Percentiles rank a stretch among this genome's conserved stretches.
Conservation (phyloP, 2,888 invertebrate genomes). For the Ophion ellenae region DNA sequence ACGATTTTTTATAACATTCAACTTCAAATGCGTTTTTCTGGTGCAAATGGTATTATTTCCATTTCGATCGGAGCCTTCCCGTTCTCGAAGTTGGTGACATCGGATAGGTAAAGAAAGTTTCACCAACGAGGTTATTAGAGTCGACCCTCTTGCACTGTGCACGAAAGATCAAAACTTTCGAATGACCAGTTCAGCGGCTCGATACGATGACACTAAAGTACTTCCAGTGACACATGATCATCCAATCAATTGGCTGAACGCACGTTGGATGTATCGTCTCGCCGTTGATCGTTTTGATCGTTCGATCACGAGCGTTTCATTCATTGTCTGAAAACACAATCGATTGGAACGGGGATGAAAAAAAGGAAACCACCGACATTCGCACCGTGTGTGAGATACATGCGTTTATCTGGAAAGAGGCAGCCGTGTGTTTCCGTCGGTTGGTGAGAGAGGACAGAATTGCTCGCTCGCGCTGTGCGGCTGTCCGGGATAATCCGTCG, state of each 20-base stretch:
- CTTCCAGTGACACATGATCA: background rate
- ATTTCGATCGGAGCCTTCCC: too few relatives aligned
- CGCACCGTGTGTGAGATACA: conserved; percentile 58
- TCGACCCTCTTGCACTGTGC: too few relatives aligned
- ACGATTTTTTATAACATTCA: too few relatives aligned
- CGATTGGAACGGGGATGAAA: background rate
- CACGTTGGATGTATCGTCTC: background rate
- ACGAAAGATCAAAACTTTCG: too few relatives aligned
- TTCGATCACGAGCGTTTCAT: background rate
- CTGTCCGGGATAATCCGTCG: conserved; percentile 86
- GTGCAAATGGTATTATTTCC: too few relatives aligned
- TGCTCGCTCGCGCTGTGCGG: conserved; percentile 75
- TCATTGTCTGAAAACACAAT: conserved; percentile 6
- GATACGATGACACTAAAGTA: background rate
- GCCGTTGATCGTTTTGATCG: background rate
- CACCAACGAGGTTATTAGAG: too few relatives aligned
- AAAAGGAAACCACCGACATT: conserved; percentile 6
- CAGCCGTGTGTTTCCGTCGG: conserved; percentile 82
- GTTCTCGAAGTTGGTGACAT: too few relatives aligned
- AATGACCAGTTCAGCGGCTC: background rate
- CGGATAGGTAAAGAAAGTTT: too few relatives aligned
- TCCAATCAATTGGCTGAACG: background rate
- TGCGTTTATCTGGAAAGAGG: conserved; percentile 83
- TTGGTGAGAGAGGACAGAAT: conserved; percentile 68
- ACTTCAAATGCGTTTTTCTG: too few relatives aligned